Evolutionary conservation across 2,797 vertebrate genomes (phyloP), one percentile per base, ranked within the genome.

Genomic region (Enteromius unitaeniatus): DNA sequence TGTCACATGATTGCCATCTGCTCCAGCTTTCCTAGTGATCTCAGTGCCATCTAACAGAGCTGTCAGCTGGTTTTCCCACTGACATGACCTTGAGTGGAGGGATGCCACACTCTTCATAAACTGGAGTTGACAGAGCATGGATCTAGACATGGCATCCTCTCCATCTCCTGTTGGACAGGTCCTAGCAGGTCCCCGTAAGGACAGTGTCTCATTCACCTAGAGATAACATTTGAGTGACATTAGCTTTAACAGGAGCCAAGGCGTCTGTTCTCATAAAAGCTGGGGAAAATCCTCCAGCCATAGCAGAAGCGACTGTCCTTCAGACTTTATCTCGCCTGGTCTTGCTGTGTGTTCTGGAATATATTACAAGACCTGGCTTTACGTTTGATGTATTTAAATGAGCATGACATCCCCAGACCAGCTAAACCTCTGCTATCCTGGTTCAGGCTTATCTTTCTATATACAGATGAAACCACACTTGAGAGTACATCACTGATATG

Each of bases 321-420:
- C 68, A 78, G 82, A 58, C 68, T 78, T 91, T 92, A 92, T 93
- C 92, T 89, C 87, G 83, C 78, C 72, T 77, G 68, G 40, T 79
- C 91, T 91, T 89, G 86, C 92, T 86, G 90, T 79, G 58, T 83
- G 87, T 91, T 88, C 86, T 93, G 91, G 92, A 92, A 92, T 91
- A 86, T 88, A 90, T 92, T 90, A 88, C 85, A 90, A 92, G 89
- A 91, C 88, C 87, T 93, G 93, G 92, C 89, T 87, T 89, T 88
- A 86, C 91, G 92, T 94, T 92, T 93, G 93, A 94, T 92, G 91
- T 88, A 92, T 93, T 94, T 86, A 93, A 93, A 93, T 94, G 89
- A 92, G 91, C 90, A 85, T 90, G 87, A 78, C 86, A 84, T 85
- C 79, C 86, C 89, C 87, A 81, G 91, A 86, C 86, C 86, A 85